Evolutionary conservation across 2,888 invertebrate species (phyloP).

Genomic region (Timandra comae): DNA sequence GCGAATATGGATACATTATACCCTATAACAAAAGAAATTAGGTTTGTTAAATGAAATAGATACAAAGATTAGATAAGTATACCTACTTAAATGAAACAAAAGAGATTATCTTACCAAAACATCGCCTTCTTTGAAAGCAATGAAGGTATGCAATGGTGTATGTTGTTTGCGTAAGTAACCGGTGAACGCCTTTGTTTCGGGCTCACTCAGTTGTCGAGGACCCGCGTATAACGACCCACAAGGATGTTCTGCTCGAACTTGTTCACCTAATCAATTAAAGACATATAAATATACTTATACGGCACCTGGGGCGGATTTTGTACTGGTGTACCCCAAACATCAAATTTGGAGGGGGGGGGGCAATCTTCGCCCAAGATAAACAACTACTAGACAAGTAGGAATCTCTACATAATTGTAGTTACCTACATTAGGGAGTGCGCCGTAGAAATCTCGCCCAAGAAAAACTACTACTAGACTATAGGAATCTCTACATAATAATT

Average conservation of each 20-base stretch:
- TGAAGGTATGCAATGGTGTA: slow-evolving; percentile 42
- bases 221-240: slow-evolving; percentile 60
- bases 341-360: no score
- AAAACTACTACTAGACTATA: no score
- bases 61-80: slow-evolving; percentile 1
- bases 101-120: slow-evolving; percentile 36
- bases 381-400: no score
- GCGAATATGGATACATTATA: slow-evolving; percentile 68
- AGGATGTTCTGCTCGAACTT: slow-evolving; percentile 53
- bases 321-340: not conserved
- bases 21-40: slow-evolving; percentile 41
- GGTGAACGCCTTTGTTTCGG: slow-evolving; percentile 56
- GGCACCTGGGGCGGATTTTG: no score
- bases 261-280: slow-evolving; percentile 42
- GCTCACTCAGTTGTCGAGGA: slow-evolving; percentile 57
- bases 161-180: slow-evolving; percentile 41
- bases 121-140: slow-evolving; percentile 65
- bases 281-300: not conserved
- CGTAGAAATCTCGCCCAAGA: no score
- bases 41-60: no score
- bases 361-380: no score
- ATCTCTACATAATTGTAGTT: no score
- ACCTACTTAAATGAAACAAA: not conserved
- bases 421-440: no score
- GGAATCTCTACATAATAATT: no score